Evolutionary conservation across 2,888 invertebrate genomes (phyloP).

Genomic region (Brachynemurus nebulosus): DNA sequence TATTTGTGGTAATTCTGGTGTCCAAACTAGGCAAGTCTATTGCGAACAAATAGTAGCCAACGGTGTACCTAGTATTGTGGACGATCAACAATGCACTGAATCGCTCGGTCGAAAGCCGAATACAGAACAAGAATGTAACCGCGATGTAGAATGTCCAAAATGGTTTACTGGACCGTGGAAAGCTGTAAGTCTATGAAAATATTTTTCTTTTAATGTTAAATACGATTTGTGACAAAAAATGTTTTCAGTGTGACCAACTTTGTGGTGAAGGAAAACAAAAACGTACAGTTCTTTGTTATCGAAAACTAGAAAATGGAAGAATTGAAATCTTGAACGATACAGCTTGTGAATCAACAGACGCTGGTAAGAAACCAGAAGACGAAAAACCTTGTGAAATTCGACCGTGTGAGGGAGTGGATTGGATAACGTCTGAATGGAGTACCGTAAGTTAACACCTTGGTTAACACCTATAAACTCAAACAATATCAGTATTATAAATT

Average conservation of each 20-base stretch:
- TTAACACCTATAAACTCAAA: background rate
- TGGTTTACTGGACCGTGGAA: slow-evolving; percentile 88
- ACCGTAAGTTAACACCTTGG: slow-evolving; percentile 48
- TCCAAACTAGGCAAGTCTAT: slow-evolving; percentile 53
- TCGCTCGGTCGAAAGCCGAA: slow-evolving; percentile 58
- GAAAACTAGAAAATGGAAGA: slow-evolving; percentile 43
- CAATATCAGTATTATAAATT: background rate
- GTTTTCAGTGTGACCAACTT: slow-evolving; percentile 63
- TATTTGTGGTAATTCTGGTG: slow-evolving; percentile 65
- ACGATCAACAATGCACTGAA: slow-evolving; percentile 57
- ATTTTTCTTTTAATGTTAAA: background rate
- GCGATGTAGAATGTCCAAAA: slow-evolving; percentile 62
- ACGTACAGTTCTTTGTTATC: slow-evolving; percentile 67
- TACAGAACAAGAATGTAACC: slow-evolving; percentile 57
- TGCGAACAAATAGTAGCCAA: slow-evolving; percentile 68
- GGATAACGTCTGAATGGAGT: slow-evolving; percentile 77
- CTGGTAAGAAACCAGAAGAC: slow-evolving; percentile 49
- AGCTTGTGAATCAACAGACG: slow-evolving; percentile 34
- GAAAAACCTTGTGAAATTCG: slow-evolving; percentile 59
- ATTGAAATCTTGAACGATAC: slow-evolving; percentile 52
- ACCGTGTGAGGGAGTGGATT: slow-evolving; percentile 85
- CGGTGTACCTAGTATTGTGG: slow-evolving; percentile 55
- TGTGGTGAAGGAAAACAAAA: slow-evolving; percentile 80
- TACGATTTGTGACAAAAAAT: background rate
- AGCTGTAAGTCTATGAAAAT: slow-evolving; percentile 55